Base-by-base conservation (phyloP, 2,113 vertebrate species). In the Cephalophus harveyi region DNA sequence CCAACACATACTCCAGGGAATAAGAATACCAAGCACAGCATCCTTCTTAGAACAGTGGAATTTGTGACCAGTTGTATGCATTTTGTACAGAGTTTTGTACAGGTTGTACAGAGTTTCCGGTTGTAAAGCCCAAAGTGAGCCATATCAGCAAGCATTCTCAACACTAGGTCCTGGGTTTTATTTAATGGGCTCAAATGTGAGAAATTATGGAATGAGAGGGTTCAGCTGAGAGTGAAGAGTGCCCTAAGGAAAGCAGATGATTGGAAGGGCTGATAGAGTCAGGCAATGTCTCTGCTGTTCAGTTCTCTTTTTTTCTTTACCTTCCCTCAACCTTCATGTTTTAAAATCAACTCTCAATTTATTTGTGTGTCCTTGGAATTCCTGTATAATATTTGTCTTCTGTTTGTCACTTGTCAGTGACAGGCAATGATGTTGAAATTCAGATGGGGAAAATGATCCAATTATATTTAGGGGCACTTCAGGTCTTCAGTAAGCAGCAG, bases 391-490 rank as follows among this genome's bases (percentile, higher is more conserved):
- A 40, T 96, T 98, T 94, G 36, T n/a, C 93, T 94, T 97, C 78
- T 82, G 23, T 97, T 92, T 98, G 74, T 96, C 78, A 83, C 55
- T 94, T 93, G 64, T 33, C 97, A 93, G 30, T 89, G 91, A 43
- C 13, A 93, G 82, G 57, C 87, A 97, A 57, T 93, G 78, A 76
- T 91, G 82, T 30, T 96, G 96, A 84, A 93, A 85, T 97, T 97
- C 46, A 95, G 95, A 91, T 36, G 89, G 74, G 76, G 43, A 92
- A 97, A 94, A 30, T 3, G 43, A 67, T 81, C 82, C 92, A 97
- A 64, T 98, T 97, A 97, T 96, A 96, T 97, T 57, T 91, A 27
- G 64, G 57, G 98, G 59, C 71, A 95, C 97, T 95, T 94, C 74
- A 21, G 55, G 94, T 97, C 90, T 93, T 83, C 83, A 78, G 60